Evolutionary conservation across 2,888 invertebrate species (phyloP).

Genomic region (Chrysolina oricalcia): DNA sequence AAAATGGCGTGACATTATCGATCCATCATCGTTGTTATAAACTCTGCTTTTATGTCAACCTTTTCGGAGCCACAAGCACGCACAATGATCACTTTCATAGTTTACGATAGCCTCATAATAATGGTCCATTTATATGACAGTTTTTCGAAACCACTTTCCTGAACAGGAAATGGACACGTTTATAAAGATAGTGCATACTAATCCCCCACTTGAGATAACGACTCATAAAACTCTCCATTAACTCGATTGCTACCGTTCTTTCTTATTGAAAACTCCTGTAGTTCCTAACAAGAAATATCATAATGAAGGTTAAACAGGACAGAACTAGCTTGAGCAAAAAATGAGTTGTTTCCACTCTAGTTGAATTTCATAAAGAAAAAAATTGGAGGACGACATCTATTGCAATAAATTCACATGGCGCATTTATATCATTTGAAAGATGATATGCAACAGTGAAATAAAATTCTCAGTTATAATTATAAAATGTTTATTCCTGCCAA

Average conservation of each 20-base stretch:
- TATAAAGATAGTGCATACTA: not conserved
- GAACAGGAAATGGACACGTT: conserved; percentile 2
- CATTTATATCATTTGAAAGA: no score
- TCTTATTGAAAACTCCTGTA: not conserved
- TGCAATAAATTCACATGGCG: no score
- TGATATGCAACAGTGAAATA: no score
- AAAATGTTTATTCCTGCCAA: no score
- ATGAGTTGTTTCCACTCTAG: no score
- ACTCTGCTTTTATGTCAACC: not conserved
- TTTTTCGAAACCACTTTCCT: not conserved
- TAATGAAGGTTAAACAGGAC: no score
- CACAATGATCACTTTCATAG: not conserved
- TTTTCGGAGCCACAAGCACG: not conserved
- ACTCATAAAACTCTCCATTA: not conserved
- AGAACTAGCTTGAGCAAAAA: no score
- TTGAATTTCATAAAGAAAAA: no score
- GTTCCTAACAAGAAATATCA: not conserved
- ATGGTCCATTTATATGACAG: not conserved
- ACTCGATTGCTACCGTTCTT: not conserved
- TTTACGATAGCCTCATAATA: not conserved
- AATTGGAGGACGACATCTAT: no score
- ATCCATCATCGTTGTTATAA: not conserved
- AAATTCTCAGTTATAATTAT: no score
- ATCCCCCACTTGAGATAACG: not conserved
- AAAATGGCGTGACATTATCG: not conserved